Conservation (phyloP, 1,140 invertebrate genomes). For the Diorhabda carinulata region DNA sequence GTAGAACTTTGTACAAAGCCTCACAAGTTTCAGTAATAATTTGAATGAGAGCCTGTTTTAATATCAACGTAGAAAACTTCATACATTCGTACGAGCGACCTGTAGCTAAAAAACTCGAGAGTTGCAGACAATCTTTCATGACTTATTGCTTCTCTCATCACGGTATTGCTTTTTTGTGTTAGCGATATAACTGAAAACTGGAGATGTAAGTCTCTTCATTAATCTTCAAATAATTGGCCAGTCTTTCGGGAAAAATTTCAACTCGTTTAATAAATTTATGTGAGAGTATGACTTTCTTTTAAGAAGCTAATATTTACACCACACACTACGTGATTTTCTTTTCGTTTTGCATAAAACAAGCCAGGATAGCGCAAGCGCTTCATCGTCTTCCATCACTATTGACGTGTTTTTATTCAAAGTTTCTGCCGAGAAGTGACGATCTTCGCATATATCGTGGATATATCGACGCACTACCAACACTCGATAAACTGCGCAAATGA, state of each 20-base stretch:
- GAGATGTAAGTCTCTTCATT: background rate
- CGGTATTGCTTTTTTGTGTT: background rate
- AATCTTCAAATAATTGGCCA: background rate
- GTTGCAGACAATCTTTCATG: background rate
- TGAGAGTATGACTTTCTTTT: background rate
- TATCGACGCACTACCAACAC: too few relatives aligned
- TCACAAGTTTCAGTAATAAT: constrained; percentile 2
- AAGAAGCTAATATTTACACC: background rate
- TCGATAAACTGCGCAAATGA: too few relatives aligned
- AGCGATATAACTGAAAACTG: background rate
- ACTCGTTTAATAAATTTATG: background rate
- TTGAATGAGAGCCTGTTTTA: background rate
- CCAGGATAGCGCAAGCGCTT: too few relatives aligned
- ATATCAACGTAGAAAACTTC: background rate
- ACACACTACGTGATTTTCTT: too few relatives aligned
- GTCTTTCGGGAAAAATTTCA: background rate
- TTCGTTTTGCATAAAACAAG: too few relatives aligned
- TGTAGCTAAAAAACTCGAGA: background rate
- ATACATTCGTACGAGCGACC: background rate
- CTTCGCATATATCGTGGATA: too few relatives aligned
- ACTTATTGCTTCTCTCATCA: background rate
- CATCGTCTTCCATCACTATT: too few relatives aligned
- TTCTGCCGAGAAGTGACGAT: too few relatives aligned
- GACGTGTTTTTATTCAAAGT: too few relatives aligned
- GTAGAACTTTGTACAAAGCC: background rate